These are phyloP conservation scores for Diachasmimorpha longicaudata DNA, from an alignment of 1,140 invertebrate genomes.

Conservation along the genomic window DNA sequence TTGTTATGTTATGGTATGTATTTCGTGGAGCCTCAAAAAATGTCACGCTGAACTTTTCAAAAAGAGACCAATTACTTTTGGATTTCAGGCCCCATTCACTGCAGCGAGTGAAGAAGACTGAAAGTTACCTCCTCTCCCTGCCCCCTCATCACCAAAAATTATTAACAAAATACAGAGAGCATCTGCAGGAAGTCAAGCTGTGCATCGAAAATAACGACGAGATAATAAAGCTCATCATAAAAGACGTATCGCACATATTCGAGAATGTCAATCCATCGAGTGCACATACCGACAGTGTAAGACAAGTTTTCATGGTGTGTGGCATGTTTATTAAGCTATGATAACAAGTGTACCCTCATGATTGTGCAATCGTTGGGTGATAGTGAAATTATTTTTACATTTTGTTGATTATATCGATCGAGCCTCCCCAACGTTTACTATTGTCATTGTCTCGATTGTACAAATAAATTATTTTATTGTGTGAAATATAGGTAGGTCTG, in stretches of 20 bases:
- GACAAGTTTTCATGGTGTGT: slow-evolving; percentile 47
- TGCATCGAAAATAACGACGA: slow-evolving; percentile 86
- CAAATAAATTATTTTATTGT: slow-evolving; percentile 35
- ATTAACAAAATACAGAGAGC: slow-evolving; percentile 76
- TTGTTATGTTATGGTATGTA: too few species aligned
- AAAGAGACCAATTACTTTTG: slow-evolving; percentile 15
- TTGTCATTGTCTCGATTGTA: slow-evolving; percentile 7
- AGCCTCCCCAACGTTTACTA: too few species aligned
- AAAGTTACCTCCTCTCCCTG: slow-evolving; percentile 77
- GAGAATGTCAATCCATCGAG: slow-evolving; percentile 72
- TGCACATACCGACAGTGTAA: slow-evolving; percentile 57
- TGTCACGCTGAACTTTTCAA: too few species aligned
- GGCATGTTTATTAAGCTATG: slow-evolving; percentile 20
- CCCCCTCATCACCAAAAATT: slow-evolving; percentile 78
- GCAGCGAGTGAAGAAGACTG: slow-evolving; percentile 73
- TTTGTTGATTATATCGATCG: background rate
- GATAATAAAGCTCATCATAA: slow-evolving; percentile 83
- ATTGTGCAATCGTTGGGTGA: background rate
- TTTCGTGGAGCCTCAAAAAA: too few species aligned
- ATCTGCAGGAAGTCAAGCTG: slow-evolving; percentile 75
- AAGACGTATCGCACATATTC: slow-evolving; percentile 84
- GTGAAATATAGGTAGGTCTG: slow-evolving; percentile 44
- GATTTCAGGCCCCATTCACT: slow-evolving; percentile 67
- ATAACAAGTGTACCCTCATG: background rate
- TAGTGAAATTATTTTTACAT: background rate